Evolutionary conservation across 2,888 invertebrate genomes (phyloP), one percentile per base, ranked within the genome.

Genomic region (Punctoribates punctum): DNA sequence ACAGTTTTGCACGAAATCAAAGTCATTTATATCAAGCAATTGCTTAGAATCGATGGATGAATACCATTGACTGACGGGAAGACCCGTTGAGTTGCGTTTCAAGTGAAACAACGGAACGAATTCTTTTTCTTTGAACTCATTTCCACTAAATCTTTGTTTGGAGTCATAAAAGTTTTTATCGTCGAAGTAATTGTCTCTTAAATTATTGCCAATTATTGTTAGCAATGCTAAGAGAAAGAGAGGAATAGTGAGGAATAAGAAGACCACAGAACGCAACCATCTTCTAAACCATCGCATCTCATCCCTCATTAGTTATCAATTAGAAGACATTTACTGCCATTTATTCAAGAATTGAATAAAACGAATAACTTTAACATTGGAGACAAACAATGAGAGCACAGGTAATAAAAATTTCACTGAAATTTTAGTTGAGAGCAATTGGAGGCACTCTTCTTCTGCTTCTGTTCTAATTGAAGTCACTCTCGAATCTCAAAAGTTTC

Each of bases 21-120:
- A 76, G 29, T 76, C 46, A 17, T 54, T 51, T n/a, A 76, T 73
- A 42, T 76, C 60, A 17, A 76, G 34, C n/a, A 76, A 73, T 65
- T 15, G 27, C 6, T 27, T 27, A 11, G 9, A 20, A 29, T 17
- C 17, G 1, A 65, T 29, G 1, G 65, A 65, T 8, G 65, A 65
- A 1, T 25, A 9, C 65, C 65, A 65, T 34, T 65, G 9, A 25
- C 17, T 29, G 29, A 29, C 8, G 1, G 29, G n/a, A n/a, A 27
- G 29, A 15, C 29, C 34, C 17, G 29, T 65, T 65, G 65, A 65
- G n/a, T 65, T 65, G 6, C 65, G 65, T 15, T n/a, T 27, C 65
- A 65, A 65, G n/a, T 65, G 17, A 65, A 65, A 34, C 29, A 25
- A 5, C 6, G 65, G 65, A 11, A 23, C 23, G 23, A 65, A 65